A percentile compares a stretch with the other conserved stretches of the same genome.
Evolutionary conservation across 2,797 vertebrate species (phyloP).

Genomic region (Pipistrellus kuhlii): DNA sequence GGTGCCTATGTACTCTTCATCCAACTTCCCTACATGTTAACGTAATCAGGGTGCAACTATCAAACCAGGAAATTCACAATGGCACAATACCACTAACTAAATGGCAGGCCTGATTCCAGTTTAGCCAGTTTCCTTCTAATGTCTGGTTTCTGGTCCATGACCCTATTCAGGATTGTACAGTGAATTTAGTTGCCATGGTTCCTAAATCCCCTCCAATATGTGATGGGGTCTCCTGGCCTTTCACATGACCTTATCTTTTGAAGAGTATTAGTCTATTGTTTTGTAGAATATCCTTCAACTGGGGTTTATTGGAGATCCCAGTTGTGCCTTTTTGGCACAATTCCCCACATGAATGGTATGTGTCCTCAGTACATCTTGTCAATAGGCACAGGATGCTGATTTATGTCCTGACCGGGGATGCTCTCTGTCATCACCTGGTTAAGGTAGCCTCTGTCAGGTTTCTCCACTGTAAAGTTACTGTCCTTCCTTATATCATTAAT

Average conservation of each 20-base stretch:
- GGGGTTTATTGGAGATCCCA: not conserved
- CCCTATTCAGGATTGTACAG: not conserved
- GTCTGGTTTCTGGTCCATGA: not conserved
- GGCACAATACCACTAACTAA: not conserved
- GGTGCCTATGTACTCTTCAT: not conserved
- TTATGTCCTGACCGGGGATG: fast-evolving
- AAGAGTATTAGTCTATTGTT: not conserved
- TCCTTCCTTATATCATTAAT: not conserved
- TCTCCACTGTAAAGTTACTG: not conserved
- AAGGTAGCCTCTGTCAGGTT: too few relatives aligned
- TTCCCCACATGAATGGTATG: too few relatives aligned
- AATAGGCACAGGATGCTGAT: fast-evolving
- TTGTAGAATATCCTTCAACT: not conserved
- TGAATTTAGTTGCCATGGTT: not conserved
- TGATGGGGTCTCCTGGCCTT: not conserved
- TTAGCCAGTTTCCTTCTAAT: not conserved
- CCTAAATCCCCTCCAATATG: not conserved
- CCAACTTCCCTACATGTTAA: not conserved
- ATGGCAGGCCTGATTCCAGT: not conserved
- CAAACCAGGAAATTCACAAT: not conserved
- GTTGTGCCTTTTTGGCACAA: not conserved
- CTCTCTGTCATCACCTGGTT: not conserved
- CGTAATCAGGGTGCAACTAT: not conserved
- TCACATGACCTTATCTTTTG: not conserved
- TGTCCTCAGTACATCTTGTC: not conserved